A percentile compares a stretch with the other conserved stretches of the same genome.
Conservation (phyloP, 2,888 invertebrate genomes). For the Ctenicera cuprea region DNA sequence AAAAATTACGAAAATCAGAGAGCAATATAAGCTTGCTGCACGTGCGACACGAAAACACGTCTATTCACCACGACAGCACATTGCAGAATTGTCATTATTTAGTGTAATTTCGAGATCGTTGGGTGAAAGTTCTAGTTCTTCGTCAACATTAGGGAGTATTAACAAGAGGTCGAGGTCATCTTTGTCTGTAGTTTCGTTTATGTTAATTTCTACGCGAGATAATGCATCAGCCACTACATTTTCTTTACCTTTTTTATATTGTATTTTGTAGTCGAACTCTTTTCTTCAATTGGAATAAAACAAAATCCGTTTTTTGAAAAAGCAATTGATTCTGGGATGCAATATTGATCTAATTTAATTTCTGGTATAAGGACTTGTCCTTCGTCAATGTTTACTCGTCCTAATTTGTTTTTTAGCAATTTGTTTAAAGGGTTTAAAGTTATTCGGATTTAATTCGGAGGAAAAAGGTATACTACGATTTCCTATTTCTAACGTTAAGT, state of each 20-base stretch:
- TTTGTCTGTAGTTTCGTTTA: constrained; percentile 1
- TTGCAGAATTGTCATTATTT: too few species aligned
- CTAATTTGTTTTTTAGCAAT: neutral
- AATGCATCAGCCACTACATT: constrained; percentile 45
- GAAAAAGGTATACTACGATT: constrained; percentile 30
- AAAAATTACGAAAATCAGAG: too few species aligned
- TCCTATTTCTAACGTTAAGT: constrained; percentile 23
- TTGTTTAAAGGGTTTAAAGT: constrained; percentile 31
- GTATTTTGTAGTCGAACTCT: constrained; percentile 40
- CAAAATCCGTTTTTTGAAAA: constrained; percentile 19
- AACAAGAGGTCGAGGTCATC: constrained; percentile 32
- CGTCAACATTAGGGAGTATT: constrained; percentile 24
- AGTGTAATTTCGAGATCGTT: constrained; percentile 9
- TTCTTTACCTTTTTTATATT: constrained; percentile 49
- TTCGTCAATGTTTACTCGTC: constrained; percentile 22
- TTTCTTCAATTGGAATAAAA: constrained; percentile 10
- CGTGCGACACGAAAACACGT: too few species aligned
- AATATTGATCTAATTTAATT: neutral
- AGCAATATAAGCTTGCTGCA: too few species aligned
- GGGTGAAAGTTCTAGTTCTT: neutral
- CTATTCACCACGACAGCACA: too few species aligned
- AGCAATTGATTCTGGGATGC: constrained; percentile 25
- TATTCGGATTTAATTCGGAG: constrained; percentile 17
- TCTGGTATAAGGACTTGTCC: constrained; percentile 29
- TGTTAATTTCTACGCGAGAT: constrained; percentile 39